Conservation (phyloP, 2,797 vertebrate genomes). For the Neomorphus geoffroyi region DNA sequence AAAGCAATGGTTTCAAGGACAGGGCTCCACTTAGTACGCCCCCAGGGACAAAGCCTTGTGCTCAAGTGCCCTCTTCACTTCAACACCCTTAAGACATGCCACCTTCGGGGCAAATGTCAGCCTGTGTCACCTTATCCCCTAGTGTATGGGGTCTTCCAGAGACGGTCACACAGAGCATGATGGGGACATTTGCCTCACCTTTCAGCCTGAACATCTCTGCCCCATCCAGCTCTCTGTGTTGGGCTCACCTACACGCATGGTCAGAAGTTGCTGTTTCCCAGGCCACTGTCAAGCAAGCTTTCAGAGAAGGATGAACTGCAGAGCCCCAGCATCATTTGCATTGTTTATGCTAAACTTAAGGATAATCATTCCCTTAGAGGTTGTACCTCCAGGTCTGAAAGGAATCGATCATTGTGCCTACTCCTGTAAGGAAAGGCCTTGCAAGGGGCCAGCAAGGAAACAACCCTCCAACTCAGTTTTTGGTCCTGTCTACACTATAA, state of each 20-base stretch:
- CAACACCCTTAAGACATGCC: not conserved
- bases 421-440: not conserved
- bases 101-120: not conserved
- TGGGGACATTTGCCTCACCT: not conserved
- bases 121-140: not conserved
- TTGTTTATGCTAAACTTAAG: not conserved
- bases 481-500: not conserved
- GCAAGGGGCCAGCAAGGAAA: not conserved
- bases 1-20: constrained; percentile 17
- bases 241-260: not conserved
- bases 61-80: not conserved
- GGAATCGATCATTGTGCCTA: not conserved
- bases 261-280: not conserved
- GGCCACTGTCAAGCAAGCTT: not conserved
- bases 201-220: not conserved
- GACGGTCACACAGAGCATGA: not conserved
- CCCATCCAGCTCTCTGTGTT: not conserved
- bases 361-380: not conserved
- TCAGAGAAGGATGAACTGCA: not conserved
- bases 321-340: not conserved
- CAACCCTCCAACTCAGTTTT: not conserved
- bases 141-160: not conserved
- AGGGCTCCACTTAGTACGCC: not conserved
- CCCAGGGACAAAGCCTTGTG: not conserved
- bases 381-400: not conserved